A percentile compares a stretch with the other conserved stretches of the same genome.
phyloP scores from a whole-genome alignment of 2,888 invertebrate genomes.

The Peribatodes rhomboidaria region DNA sequence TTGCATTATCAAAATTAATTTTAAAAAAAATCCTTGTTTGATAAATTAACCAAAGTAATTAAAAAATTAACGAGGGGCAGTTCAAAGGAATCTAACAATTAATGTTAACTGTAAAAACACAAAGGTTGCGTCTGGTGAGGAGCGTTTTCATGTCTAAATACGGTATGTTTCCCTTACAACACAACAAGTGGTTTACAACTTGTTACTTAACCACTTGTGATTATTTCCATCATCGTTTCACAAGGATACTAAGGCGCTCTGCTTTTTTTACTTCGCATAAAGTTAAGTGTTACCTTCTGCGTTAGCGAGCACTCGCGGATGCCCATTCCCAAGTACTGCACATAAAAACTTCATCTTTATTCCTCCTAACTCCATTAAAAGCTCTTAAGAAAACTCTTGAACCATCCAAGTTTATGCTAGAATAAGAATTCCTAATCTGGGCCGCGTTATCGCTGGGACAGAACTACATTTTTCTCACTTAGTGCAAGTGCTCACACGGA shows the following conservation, averaged over 20 bases:
- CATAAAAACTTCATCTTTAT: constrained; percentile 38
- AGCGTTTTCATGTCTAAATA: too few relatives aligned
- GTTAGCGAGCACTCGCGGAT: constrained; percentile 22
- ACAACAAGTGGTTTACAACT: too few relatives aligned
- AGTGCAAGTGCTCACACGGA: constrained; percentile 21
- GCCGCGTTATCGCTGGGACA: constrained; percentile 25
- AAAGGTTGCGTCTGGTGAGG: too few relatives aligned
- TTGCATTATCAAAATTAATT: too few relatives aligned
- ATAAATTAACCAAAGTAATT: too few relatives aligned
- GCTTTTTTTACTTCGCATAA: constrained; percentile 15
- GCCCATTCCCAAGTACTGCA: constrained; percentile 18
- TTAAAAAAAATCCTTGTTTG: too few relatives aligned
- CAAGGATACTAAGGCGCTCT: background rate
- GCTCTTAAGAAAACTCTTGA: constrained; percentile 36
- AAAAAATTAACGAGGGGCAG: too few relatives aligned
- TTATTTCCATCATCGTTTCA: background rate
- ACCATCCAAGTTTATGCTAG: constrained; percentile 40
- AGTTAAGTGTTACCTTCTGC: constrained; percentile 17
- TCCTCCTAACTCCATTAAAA: constrained; percentile 38
- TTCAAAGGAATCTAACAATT: too few relatives aligned
- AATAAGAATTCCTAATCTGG: constrained; percentile 37
- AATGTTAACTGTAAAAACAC: too few relatives aligned
- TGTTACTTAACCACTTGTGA: too few relatives aligned
- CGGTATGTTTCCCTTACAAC: too few relatives aligned
- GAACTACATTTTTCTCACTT: constrained; percentile 31